phyloP scores from a whole-genome alignment of 2,888 invertebrate genomes.

The Drosophila atripex region DNA sequence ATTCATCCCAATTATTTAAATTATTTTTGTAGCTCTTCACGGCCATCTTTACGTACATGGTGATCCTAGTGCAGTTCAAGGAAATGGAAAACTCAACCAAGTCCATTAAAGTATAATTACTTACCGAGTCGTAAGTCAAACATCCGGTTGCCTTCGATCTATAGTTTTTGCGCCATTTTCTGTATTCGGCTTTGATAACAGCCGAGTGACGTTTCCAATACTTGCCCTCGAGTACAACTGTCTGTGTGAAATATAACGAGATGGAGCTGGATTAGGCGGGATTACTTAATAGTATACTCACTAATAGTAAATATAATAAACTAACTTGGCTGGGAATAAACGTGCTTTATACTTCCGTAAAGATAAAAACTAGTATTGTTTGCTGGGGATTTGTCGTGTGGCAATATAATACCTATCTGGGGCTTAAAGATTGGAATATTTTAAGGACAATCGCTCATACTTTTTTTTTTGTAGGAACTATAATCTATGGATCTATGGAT shows the following conservation, averaged over 20 bases:
- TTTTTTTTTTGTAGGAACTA: no score
- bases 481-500: not conserved
- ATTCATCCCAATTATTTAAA: not conserved
- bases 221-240: slow-evolving; percentile 98
- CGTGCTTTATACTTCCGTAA: slow-evolving; percentile 27
- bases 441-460: no score
- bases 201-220: slow-evolving; percentile 99
- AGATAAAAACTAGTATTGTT: slow-evolving; percentile 23
- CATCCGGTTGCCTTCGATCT: slow-evolving; percentile 90
- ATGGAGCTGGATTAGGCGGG: not conserved
- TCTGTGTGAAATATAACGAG: slow-evolving; percentile 85
- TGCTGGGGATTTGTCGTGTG: not conserved
- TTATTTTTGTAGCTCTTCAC: slow-evolving; percentile 72
- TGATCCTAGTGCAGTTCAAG: slow-evolving; percentile 81
- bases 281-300: not conserved
- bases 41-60: slow-evolving; percentile 81
- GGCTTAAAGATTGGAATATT: no score
- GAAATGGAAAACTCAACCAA: slow-evolving; percentile 80
- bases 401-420: not conserved
- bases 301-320: not conserved
- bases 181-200: slow-evolving; percentile 99
- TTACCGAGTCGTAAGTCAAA: slow-evolving; percentile 90
- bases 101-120: slow-evolving; percentile 52
- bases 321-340: slow-evolving; percentile 36
- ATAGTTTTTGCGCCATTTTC: slow-evolving; percentile 94